Base-by-base conservation (phyloP, 92 coral and sea anemone genomes). In the Actinernus sp. region DNA sequence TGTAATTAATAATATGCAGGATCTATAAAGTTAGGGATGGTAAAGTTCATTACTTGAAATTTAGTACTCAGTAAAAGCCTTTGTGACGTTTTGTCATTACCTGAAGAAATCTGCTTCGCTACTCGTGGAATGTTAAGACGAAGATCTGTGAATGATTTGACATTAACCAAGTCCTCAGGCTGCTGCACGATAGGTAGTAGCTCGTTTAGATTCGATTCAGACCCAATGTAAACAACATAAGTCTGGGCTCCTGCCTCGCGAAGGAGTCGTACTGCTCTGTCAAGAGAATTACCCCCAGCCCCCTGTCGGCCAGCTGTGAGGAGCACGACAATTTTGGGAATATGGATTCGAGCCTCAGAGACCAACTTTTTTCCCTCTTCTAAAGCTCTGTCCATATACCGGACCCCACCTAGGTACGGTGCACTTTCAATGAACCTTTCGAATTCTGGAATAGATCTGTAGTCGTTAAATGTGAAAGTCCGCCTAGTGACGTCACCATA, bases 141-240 rank as follows among this genome's bases (percentile, higher is more conserved):
- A 22, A 82, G 81, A 36, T 66, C 77, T 18, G 70, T 26, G 31
- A 82, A 65, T 25, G 63, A 40, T 13, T 49, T 20, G 2, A 82
- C 76, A 2, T 28, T 56, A 7, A 55, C 23, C 11, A 64, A 48
- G 55, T 72, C 33, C 28, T 82, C 26, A 45, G 61, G 43, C 14
- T 38, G 26, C 10, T n/a, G 17, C 2, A 44, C 63, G 23, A 68
- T 8, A 22, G 44, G 50, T 38, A 33, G 24, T 2, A 65, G 22
- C 49, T 48, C 24, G 8, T 36, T 34, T 2, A 34, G 32, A 16
- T 65, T 32, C 27, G 14, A 10, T 3, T 65, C 72, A 29, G 60
- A 37, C 39, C 89, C 97, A 60, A 92, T 84, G 8, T 94, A 73
- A 3, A 87, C 79, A 3, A 82, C 81, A 59, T 59, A 87, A 30